Evolutionary conservation across 1,140 invertebrate species (phyloP).

Genomic region (Ruditapes philippinarum): DNA sequence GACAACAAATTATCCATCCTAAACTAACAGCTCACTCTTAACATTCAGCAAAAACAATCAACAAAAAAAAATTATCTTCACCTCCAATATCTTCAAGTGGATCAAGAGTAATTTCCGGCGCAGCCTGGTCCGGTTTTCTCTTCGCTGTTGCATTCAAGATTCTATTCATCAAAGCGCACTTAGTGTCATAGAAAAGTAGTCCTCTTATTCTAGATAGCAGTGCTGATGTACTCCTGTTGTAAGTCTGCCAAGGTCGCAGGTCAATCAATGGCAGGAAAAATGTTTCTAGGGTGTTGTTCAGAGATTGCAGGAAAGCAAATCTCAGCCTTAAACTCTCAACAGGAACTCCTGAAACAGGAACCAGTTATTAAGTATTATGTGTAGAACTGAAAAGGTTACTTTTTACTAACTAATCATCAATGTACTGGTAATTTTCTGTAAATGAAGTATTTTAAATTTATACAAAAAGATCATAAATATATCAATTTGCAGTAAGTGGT

Average conservation of each 20-base stretch:
- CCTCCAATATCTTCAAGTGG: conserved; percentile 84
- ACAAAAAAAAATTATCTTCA: too few species aligned
- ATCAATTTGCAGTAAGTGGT: too few species aligned
- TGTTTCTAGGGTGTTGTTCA: conserved; percentile 84
- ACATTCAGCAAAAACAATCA: too few species aligned
- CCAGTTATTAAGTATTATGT: too few species aligned
- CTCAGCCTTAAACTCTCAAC: conserved; percentile 84
- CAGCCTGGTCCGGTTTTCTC: conserved; percentile 85
- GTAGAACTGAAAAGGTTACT: too few species aligned
- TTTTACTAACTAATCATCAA: too few species aligned
- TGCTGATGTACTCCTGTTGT: conserved; percentile 81
- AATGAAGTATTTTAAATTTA: not conserved
- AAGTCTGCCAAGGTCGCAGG: conserved; percentile 80
- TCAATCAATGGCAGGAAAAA: conserved; percentile 86
- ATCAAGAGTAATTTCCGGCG: conserved; percentile 85
- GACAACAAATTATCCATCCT: too few species aligned
- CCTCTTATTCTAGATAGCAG: conserved; percentile 78
- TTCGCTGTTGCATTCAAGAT: conserved; percentile 85
- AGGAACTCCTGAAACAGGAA: conserved; percentile 79
- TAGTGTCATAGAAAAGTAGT: conserved; percentile 85
- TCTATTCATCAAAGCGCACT: conserved; percentile 83
- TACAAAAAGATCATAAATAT: too few species aligned
- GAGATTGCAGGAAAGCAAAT: conserved; percentile 85
- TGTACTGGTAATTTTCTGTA: too few species aligned
- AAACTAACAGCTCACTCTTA: too few species aligned